These are phyloP conservation scores for Formica selysi DNA, from an alignment of 1,140 invertebrate genomes.

Conservation along the genomic window DNA sequence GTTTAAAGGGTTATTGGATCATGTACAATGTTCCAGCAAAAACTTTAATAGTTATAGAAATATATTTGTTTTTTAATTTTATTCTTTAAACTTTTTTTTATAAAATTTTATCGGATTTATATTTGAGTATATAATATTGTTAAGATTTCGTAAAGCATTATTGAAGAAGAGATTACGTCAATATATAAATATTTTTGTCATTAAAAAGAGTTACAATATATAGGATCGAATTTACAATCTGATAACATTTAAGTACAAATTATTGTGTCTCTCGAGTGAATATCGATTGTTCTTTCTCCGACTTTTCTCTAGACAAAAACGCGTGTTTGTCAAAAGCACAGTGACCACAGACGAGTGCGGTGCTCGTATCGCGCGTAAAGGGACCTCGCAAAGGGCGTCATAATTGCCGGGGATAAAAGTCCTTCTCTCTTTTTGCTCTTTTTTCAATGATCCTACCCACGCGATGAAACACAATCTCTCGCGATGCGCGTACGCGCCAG, in stretches of 20 bases:
- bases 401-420: slow-evolving; percentile 77
- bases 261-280: background rate
- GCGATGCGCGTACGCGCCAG: slow-evolving; percentile 26
- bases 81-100: no score
- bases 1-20: background rate
- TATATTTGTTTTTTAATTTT: background rate
- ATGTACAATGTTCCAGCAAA: background rate
- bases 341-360: slow-evolving; percentile 28
- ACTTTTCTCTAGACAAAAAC: background rate
- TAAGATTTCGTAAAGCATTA: background rate
- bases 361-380: slow-evolving; percentile 33
- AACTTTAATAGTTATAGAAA: background rate
- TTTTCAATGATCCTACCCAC: slow-evolving; percentile 42
- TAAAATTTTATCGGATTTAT: background rate
- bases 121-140: no score
- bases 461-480: slow-evolving; percentile 59
- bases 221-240: background rate
- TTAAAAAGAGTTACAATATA: background rate
- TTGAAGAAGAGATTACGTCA: background rate
- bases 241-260: slow-evolving; percentile 3
- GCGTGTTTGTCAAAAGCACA: background rate
- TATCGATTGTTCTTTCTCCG: slow-evolving; percentile 16
- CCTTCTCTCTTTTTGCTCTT: slow-evolving; percentile 61
- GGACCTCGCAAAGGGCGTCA: slow-evolving; percentile 71
- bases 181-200: background rate